Conservation (phyloP, 35 echinoderm and acorn worm species). For the Heliocidaris erythrogramma region DNA sequence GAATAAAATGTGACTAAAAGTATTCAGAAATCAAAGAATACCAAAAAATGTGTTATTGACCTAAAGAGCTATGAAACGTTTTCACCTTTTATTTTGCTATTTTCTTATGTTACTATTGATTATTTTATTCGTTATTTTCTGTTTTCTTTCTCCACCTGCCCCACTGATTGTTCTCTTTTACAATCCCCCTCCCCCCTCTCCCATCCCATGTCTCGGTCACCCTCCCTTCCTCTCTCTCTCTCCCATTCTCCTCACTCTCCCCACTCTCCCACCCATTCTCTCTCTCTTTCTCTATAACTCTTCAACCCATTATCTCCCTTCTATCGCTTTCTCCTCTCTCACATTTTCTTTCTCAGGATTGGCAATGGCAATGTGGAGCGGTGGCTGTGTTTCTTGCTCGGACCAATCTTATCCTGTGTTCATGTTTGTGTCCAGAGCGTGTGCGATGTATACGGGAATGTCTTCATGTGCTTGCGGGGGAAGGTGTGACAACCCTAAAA, state of each 20-base stretch:
- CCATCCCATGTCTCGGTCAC: not conserved
- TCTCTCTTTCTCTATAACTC: not conserved
- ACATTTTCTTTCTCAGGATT: not conserved
- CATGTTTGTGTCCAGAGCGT: not conserved
- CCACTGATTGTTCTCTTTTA: not conserved
- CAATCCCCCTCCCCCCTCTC: not conserved
- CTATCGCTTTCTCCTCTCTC: not conserved
- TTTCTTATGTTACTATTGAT: not conserved
- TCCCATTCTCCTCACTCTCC: not conserved
- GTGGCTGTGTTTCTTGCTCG: slow-evolving; percentile 31
- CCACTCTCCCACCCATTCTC: not conserved
- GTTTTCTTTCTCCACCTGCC: not conserved
- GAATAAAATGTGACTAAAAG: too few relatives aligned
- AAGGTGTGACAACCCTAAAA: too few relatives aligned
- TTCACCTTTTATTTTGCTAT: not conserved
- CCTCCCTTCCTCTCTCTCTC: not conserved
- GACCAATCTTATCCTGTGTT: slow-evolving; percentile 58
- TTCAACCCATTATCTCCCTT: not conserved
- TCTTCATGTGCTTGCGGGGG: too few relatives aligned
- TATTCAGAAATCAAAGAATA: too few relatives aligned
- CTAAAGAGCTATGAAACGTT: too few relatives aligned
- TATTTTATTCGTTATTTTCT: not conserved
- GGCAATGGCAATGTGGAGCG: slow-evolving; percentile 58
- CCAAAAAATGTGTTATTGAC: too few relatives aligned
- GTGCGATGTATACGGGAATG: too few relatives aligned